These are phyloP conservation scores for Apteryx owenii DNA, from an alignment of 2,113 vertebrate genomes.

Conservation along the genomic window DNA sequence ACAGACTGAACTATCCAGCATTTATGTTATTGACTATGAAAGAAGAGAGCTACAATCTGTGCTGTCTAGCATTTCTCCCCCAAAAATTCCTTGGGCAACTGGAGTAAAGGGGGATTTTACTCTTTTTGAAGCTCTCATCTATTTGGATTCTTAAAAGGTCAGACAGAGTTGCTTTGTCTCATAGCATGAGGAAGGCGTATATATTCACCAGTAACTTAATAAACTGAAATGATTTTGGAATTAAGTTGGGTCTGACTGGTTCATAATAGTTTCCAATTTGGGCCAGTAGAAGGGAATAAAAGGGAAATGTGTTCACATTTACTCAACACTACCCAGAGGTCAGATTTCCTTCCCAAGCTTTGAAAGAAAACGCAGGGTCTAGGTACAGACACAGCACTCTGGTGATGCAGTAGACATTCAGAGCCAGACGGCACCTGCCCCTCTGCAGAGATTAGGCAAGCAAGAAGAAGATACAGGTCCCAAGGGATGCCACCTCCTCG, in stretches of 20 bases:
- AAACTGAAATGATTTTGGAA: background rate
- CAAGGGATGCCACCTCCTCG: background rate
- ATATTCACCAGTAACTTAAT: background rate
- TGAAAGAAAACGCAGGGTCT: background rate
- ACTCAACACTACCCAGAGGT: background rate
- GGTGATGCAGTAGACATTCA: background rate
- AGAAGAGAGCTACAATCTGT: background rate
- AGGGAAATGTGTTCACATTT: background rate
- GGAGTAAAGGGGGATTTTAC: background rate
- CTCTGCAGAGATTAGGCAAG: background rate
- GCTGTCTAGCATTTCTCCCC: background rate
- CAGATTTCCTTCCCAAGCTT: background rate
- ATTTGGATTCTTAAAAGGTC: background rate
- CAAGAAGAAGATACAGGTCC: too few relatives aligned
- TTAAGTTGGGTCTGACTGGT: background rate
- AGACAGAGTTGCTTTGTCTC: background rate
- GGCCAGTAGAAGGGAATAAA: background rate
- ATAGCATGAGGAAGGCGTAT: background rate
- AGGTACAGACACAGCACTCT: background rate
- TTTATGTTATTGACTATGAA: background rate
- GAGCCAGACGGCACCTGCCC: background rate
- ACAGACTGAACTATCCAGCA: background rate
- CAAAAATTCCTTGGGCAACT: background rate
- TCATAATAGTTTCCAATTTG: background rate
- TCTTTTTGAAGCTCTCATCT: background rate